phyloP scores from a whole-genome alignment of 2,888 invertebrate genomes.

The Himalopsyche anomala region DNA sequence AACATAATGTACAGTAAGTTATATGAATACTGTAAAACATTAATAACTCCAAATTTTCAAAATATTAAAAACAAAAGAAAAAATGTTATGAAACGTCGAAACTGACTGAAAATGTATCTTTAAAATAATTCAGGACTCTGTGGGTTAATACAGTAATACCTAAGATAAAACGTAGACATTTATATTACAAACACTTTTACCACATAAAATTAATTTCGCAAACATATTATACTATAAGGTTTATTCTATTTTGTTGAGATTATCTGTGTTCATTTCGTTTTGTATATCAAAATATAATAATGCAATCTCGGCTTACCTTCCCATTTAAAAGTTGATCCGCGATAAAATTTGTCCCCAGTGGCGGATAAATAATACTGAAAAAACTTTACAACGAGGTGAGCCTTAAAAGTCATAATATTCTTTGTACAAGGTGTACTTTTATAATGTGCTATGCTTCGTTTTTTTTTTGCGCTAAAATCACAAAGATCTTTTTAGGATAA shows the following conservation, averaged over 20 bases:
- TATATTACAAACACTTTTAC: not conserved
- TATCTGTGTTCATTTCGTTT: not conserved
- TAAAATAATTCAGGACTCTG: no score
- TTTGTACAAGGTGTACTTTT: slow-evolving; percentile 15
- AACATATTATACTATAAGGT: not conserved
- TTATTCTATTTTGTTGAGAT: slow-evolving; percentile 13
- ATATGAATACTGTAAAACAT: no score
- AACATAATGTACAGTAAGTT: no score
- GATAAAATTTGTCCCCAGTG: slow-evolving; percentile 21
- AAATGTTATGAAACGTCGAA: no score
- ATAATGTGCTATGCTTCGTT: slow-evolving; percentile 6
- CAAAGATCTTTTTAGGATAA: not conserved
- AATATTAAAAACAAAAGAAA: no score
- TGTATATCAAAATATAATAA: slow-evolving; percentile 1
- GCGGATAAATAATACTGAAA: not conserved
- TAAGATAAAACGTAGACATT: no score
- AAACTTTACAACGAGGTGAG: not conserved
- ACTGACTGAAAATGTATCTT: no score
- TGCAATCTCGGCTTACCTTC: slow-evolving; percentile 22
- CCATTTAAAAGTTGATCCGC: slow-evolving; percentile 22
- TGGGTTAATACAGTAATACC: no score
- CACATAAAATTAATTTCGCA: not conserved
- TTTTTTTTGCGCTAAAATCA: not conserved
- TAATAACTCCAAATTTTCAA: no score
- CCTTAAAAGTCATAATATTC: slow-evolving; percentile 6